phyloP scores from a whole-genome alignment of 2,888 invertebrate genomes.

The Himalopsyche kuldschensis region DNA sequence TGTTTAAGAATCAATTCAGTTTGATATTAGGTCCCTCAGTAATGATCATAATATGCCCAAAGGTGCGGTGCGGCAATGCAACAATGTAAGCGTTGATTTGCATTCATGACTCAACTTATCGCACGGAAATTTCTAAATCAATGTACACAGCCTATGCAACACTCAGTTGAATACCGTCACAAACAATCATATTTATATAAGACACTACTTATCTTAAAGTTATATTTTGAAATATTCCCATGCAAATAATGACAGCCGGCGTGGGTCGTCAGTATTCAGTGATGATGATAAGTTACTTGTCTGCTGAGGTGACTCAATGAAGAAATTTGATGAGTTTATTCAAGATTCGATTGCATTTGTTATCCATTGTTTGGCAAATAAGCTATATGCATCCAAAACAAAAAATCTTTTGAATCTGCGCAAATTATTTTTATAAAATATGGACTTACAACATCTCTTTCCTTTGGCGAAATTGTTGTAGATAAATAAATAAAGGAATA shows the following conservation, averaged over 20 bases:
- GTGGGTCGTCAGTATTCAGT: background rate
- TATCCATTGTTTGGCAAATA: background rate
- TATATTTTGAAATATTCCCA: background rate
- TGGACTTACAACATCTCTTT: too few species aligned
- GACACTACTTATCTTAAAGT: background rate
- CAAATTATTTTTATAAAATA: too few species aligned
- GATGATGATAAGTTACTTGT: background rate
- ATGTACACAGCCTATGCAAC: background rate
- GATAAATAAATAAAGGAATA: too few species aligned
- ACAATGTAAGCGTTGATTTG: background rate
- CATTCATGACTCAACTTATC: background rate
- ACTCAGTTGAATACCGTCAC: background rate
- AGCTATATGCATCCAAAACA: too few species aligned
- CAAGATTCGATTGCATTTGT: background rate
- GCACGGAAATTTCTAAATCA: background rate
- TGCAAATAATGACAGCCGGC: background rate
- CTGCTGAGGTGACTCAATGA: background rate
- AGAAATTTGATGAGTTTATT: background rate
- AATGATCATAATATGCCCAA: background rate
- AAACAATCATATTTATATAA: background rate
- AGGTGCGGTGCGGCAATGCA: background rate
- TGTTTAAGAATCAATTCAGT: background rate
- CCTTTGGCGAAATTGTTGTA: too few species aligned
- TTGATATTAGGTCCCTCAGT: background rate
- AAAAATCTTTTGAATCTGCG: too few species aligned